Evolutionary conservation across 2,888 invertebrate genomes (phyloP).

Genomic region (Ecliptopera silaceata): DNA sequence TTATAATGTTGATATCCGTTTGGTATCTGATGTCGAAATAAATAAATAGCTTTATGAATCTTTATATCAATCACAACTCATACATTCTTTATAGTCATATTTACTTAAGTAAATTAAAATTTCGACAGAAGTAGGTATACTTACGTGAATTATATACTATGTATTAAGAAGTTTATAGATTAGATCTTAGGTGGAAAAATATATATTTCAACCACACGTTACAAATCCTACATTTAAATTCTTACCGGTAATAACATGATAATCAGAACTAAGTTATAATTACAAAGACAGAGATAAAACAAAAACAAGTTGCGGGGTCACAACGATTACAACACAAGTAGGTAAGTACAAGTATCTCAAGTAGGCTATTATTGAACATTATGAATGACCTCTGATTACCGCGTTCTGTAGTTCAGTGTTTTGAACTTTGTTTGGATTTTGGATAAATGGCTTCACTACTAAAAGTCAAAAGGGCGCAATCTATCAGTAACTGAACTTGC

Average conservation of each 20-base stretch:
- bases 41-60: too few relatives aligned
- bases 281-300: conserved; percentile 28
- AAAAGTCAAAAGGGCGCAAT: conserved; percentile 3
- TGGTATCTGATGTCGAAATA: too few relatives aligned
- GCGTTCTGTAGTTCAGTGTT: conserved; percentile 23
- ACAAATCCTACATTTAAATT: not conserved
- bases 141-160: too few relatives aligned
- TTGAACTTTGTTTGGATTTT: conserved; percentile 3
- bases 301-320: conserved; percentile 39
- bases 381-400: conserved; percentile 40
- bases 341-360: conserved; percentile 35
- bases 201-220: too few relatives aligned
- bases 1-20: not conserved
- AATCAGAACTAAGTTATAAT: conserved; percentile 30
- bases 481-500: not conserved
- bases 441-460: not conserved
- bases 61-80: too few relatives aligned
- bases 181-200: too few relatives aligned
- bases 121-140: too few relatives aligned
- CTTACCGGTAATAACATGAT: conserved; percentile 22
- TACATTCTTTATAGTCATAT: too few relatives aligned
- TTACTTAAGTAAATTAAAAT: too few relatives aligned
- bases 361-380: conserved; percentile 30
- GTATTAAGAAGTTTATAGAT: too few relatives aligned
- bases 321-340: conserved; percentile 36